Evolutionary conservation across 1,140 invertebrate species (phyloP).

Genomic region (Heliconius congener): DNA sequence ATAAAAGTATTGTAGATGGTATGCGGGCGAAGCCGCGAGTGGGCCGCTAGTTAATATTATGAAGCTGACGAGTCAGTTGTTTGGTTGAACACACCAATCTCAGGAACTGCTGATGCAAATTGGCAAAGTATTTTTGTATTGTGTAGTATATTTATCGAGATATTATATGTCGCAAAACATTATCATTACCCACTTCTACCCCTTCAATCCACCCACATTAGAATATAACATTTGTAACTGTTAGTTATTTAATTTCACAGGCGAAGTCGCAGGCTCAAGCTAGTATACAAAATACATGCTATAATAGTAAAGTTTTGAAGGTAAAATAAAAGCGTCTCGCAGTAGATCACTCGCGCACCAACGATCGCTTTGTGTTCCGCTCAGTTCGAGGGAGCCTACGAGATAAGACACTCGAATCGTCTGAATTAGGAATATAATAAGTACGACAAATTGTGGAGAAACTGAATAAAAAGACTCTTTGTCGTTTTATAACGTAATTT

Average conservation of each 20-base stretch:
- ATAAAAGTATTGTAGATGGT: no score
- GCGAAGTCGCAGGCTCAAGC: no score
- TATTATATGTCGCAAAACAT: no score
- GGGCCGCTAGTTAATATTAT: no score
- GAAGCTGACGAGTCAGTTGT: no score
- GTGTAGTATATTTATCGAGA: no score
- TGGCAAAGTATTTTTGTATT: no score
- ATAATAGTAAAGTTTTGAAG: not conserved
- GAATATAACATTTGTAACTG: not conserved
- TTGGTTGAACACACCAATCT: no score
- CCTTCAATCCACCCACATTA: no score
- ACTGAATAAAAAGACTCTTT: slow-evolving; percentile 8
- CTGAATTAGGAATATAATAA: slow-evolving; percentile 11
- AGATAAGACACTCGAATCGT: slow-evolving; percentile 10
- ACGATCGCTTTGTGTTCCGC: not conserved
- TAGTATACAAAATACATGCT: not conserved
- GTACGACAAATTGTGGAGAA: slow-evolving; percentile 9
- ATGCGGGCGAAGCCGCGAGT: no score
- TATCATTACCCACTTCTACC: no score
- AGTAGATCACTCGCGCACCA: slow-evolving; percentile 1
- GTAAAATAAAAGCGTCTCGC: not conserved
- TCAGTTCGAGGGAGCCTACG: not conserved
- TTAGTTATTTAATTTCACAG: not conserved
- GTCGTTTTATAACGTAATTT: not conserved
- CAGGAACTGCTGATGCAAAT: no score